Conservation (phyloP, 2,113 vertebrate species). For the Periophthalmus modestus region DNA sequence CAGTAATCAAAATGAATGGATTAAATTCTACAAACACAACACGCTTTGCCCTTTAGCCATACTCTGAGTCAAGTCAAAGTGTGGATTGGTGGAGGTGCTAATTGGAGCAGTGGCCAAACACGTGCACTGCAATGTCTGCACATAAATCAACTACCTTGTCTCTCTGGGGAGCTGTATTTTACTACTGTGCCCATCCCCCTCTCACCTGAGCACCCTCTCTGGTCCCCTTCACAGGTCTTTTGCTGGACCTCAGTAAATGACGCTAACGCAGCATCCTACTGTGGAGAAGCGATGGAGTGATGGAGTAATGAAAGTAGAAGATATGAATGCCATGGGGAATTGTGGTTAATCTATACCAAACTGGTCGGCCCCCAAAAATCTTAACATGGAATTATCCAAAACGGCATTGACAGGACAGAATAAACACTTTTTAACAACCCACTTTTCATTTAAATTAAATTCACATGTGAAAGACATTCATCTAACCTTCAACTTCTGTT, state of each 20-base stretch:
- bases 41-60: slow-evolving; percentile 25
- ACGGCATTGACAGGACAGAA: slow-evolving; percentile 34
- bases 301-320: slow-evolving; percentile 20
- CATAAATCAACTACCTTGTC: slow-evolving; percentile 50
- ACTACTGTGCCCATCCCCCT: background rate
- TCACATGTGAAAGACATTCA: slow-evolving; percentile 14
- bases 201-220: slow-evolving; percentile 3
- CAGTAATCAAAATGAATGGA: slow-evolving; percentile 18
- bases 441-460: slow-evolving; percentile 23
- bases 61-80: slow-evolving; percentile 33
- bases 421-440: slow-evolving; percentile 34
- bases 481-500: slow-evolving; percentile 61
- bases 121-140: slow-evolving; percentile 50
- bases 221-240: slow-evolving; percentile 4
- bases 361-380: background rate
- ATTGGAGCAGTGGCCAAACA: slow-evolving; percentile 53
- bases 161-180: slow-evolving; percentile 17
- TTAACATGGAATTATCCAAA: background rate
- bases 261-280: slow-evolving; percentile 54
- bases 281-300: slow-evolving; percentile 33
- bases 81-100: slow-evolving; percentile 49
- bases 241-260: slow-evolving; percentile 45
- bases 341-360: background rate
- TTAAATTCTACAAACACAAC: slow-evolving; percentile 41
- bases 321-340: slow-evolving; percentile 19